Evolutionary conservation across 2,113 vertebrate species (phyloP).

Genomic region (Nibea albiflora): DNA sequence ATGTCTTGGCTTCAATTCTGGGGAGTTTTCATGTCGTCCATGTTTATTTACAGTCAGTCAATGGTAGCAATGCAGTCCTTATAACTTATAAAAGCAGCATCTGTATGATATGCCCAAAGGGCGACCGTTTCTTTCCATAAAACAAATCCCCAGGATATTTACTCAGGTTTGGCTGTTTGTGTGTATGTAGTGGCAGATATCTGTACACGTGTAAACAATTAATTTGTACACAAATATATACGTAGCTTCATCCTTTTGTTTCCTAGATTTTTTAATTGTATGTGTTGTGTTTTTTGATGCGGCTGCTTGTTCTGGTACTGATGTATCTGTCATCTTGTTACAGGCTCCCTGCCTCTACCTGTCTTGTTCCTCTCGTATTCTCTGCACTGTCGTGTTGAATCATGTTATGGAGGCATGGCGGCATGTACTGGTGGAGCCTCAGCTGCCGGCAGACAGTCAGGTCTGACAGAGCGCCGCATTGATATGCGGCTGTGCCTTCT

Average conservation of each 20-base stretch:
- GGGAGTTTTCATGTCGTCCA: too few species aligned
- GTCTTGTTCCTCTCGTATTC: neutral
- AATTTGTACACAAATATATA: neutral
- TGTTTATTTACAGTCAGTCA: too few species aligned
- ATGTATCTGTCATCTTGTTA: neutral
- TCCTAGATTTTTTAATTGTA: neutral
- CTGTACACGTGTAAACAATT: neutral
- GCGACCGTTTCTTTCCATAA: too few species aligned
- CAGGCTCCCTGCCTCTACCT: neutral
- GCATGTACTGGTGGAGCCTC: neutral
- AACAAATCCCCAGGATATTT: too few species aligned
- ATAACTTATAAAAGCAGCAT: neutral
- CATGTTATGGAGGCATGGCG: neutral
- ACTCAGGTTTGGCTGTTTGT: too few species aligned
- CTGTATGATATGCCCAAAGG: neutral
- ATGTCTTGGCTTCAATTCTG: too few species aligned
- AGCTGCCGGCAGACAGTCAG: neutral
- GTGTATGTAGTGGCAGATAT: too few species aligned
- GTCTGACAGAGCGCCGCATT: neutral
- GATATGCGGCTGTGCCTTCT: neutral
- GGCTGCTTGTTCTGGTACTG: neutral
- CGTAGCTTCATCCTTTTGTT: neutral
- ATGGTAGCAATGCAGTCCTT: neutral
- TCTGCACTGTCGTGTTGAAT: neutral
- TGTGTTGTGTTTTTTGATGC: neutral